Evolutionary conservation across 2,797 vertebrate genomes (phyloP).

Genomic region (Spinibarbus caldwelli): DNA sequence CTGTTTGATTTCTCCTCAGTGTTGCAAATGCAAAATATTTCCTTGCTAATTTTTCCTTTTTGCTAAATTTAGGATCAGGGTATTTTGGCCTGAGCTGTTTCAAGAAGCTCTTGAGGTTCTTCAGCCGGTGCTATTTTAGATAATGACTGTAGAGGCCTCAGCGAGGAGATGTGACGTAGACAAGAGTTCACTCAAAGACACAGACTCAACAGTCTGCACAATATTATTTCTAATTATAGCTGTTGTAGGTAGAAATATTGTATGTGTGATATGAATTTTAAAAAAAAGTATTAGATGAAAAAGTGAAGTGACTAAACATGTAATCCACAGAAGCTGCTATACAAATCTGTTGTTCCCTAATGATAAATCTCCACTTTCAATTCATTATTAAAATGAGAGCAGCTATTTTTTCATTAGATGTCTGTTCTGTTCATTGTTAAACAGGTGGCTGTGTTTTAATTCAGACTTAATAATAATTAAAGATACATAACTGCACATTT

Average conservation of each 20-base stretch:
- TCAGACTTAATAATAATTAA: background rate
- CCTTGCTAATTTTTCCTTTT: background rate
- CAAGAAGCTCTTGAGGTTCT: conserved; percentile 5
- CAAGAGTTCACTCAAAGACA: background rate
- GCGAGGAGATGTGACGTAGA: background rate
- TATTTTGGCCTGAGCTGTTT: background rate
- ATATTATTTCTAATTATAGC: background rate
- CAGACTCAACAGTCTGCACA: background rate
- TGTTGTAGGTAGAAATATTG: no score
- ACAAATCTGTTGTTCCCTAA: background rate
- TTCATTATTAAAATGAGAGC: background rate
- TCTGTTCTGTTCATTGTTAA: background rate
- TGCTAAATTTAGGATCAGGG: background rate
- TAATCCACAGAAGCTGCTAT: background rate
- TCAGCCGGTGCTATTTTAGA: conserved; percentile 13
- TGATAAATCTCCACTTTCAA: background rate
- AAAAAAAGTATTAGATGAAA: background rate
- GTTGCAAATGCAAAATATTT: background rate
- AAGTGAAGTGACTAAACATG: background rate
- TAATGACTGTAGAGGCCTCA: background rate
- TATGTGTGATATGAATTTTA: background rate
- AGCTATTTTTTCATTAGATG: background rate
- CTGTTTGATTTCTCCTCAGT: background rate
- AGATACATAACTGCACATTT: background rate
- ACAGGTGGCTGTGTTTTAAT: background rate